Evolutionary conservation across 2,113 vertebrate species (phyloP).

Genomic region (Sphaerodactylus townsendi): DNA sequence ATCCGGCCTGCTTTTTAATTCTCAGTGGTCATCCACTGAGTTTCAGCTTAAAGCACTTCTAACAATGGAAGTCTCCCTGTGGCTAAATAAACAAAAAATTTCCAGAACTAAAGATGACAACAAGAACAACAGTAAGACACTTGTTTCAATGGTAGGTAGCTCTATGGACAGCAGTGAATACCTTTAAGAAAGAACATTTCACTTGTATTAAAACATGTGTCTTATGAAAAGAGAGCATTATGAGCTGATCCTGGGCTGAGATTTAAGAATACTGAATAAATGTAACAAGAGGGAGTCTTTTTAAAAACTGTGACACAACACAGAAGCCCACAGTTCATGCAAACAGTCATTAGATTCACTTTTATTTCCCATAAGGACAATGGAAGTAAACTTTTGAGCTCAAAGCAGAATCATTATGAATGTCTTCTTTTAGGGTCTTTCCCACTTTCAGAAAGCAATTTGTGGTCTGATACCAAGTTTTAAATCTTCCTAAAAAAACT

Average conservation of each 20-base stretch:
- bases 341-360: slow-evolving; percentile 1
- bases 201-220: background rate
- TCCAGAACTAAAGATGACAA: slow-evolving; percentile 19
- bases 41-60: slow-evolving; percentile 9
- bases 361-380: slow-evolving; percentile 41
- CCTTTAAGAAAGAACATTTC: slow-evolving; percentile 9
- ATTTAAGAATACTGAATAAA: slow-evolving; percentile 3
- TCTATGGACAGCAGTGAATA: background rate
- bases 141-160: slow-evolving; percentile 6
- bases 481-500: slow-evolving; percentile 57
- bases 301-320: background rate
- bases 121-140: background rate
- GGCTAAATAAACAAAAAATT: slow-evolving; percentile 29
- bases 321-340: background rate
- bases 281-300: background rate
- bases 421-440: background rate
- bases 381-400: slow-evolving; percentile 18
- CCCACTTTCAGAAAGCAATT: slow-evolving; percentile 57
- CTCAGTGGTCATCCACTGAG: background rate
- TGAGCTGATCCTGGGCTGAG: slow-evolving; percentile 6
- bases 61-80: slow-evolving; percentile 17
- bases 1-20: slow-evolving; percentile 15
- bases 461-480: slow-evolving; percentile 49
- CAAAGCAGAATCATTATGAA: background rate
- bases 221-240: slow-evolving; percentile 2